phyloP scores from a whole-genome alignment of 2,113 vertebrate genomes.

The Saccopteryx leptura region DNA sequence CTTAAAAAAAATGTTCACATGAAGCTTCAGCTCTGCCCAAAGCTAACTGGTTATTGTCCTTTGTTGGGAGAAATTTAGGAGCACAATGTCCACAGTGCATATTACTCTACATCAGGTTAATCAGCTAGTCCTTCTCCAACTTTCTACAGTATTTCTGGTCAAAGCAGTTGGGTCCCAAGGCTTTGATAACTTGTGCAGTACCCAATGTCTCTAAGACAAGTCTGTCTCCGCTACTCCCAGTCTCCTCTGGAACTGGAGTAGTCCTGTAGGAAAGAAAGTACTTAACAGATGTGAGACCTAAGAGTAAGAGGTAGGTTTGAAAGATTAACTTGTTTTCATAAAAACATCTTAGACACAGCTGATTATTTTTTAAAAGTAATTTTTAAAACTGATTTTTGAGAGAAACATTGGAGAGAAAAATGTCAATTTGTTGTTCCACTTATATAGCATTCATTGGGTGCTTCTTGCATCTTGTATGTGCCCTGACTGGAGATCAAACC shows the following conservation, averaged over 20 bases:
- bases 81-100: background rate
- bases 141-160: background rate
- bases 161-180: background rate
- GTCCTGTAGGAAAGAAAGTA: background rate
- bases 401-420: no score
- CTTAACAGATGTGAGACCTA: background rate
- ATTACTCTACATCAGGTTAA: background rate
- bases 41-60: background rate
- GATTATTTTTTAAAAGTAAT: background rate
- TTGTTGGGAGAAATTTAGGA: background rate
- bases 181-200: background rate
- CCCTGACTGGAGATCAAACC: no score
- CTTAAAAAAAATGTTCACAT: background rate
- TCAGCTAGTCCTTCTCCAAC: background rate
- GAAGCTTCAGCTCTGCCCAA: slow-evolving; percentile 44
- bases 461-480: no score
- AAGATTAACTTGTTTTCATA: slow-evolving; percentile 25
- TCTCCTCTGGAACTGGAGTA: background rate
- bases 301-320: background rate
- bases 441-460: no score
- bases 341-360: background rate
- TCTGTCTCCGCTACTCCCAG: background rate
- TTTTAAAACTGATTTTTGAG: no score
- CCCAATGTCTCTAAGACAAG: background rate
- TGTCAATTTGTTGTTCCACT: no score